Evolutionary conservation across 2,888 invertebrate species (phyloP).

Genomic region (Hofmannophila pseudospretella): DNA sequence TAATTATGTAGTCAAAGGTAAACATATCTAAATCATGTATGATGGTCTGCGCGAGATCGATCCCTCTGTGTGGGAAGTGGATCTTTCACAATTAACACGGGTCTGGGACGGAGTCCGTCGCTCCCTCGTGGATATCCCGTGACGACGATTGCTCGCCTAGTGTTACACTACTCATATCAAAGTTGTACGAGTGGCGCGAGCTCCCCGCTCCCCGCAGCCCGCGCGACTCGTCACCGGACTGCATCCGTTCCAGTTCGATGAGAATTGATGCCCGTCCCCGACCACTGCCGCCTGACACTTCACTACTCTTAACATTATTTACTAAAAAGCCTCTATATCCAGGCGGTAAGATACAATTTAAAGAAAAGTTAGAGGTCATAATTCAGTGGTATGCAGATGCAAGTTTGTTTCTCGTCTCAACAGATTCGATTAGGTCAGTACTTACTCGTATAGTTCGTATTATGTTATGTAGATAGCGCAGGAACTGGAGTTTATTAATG

Average conservation of each 20-base stretch:
- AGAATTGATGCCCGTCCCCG: slow-evolving; percentile 4
- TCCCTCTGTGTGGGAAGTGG: background rate
- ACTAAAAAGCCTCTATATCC: background rate
- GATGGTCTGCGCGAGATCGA: background rate
- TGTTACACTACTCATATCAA: too few species aligned
- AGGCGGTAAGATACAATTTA: background rate
- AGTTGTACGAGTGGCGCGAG: background rate
- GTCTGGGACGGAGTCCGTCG: background rate
- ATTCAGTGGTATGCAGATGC: background rate
- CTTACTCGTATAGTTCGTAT: too few species aligned
- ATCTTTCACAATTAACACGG: background rate
- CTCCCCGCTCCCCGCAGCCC: slow-evolving; percentile 4
- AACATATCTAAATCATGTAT: too few species aligned
- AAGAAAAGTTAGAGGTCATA: background rate
- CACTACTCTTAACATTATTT: too few species aligned
- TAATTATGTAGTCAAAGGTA: too few species aligned
- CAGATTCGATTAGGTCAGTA: background rate
- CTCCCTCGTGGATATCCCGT: too few species aligned
- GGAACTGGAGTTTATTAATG: background rate
- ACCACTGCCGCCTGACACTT: background rate
- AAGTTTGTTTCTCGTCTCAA: slow-evolving; percentile 1
- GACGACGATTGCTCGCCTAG: too few species aligned
- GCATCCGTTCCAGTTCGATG: slow-evolving; percentile 8
- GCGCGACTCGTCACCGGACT: slow-evolving; percentile 3
- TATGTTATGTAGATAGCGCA: background rate